These are phyloP conservation scores for Gallinago nigripennis DNA, from an alignment of 2,797 vertebrate genomes.

Conservation along the genomic window DNA sequence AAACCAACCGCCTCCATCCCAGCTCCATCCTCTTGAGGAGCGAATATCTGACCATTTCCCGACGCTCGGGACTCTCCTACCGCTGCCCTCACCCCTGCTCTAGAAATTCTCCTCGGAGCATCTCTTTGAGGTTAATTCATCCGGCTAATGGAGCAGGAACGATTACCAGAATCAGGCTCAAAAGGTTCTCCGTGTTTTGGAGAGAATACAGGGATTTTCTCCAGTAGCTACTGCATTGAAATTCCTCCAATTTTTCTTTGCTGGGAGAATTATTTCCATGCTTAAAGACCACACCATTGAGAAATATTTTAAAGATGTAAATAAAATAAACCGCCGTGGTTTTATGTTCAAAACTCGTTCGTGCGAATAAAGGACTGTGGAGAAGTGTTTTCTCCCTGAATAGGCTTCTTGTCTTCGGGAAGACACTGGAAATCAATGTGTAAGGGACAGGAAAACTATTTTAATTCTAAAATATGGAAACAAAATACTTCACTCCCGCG, in stretches of 20 bases:
- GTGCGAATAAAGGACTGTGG: not conserved
- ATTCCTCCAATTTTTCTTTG: not conserved
- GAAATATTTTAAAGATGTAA: not conserved
- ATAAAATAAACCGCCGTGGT: not conserved
- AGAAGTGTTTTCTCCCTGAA: not conserved
- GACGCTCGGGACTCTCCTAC: not conserved
- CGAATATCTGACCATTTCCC: not conserved
- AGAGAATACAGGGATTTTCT: not conserved
- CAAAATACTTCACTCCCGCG: not conserved
- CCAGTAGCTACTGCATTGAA: not conserved
- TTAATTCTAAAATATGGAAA: not conserved
- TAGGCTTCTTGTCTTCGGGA: not conserved
- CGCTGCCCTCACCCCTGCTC: not conserved
- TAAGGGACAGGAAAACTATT: not conserved
- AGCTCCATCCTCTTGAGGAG: not conserved
- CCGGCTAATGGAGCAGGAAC: not conserved
- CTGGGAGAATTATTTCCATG: not conserved
- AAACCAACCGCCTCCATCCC: not conserved
- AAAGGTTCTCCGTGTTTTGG: not conserved
- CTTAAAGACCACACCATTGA: not conserved
- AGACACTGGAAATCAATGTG: not conserved
- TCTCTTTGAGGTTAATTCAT: slow-evolving; percentile 27
- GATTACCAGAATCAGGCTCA: not conserved
- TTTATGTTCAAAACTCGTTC: slow-evolving; percentile 19
- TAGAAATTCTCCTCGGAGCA: not conserved